Evolutionary conservation across 2,888 invertebrate genomes (phyloP).

Genomic region (Stenichneumon culpator): DNA sequence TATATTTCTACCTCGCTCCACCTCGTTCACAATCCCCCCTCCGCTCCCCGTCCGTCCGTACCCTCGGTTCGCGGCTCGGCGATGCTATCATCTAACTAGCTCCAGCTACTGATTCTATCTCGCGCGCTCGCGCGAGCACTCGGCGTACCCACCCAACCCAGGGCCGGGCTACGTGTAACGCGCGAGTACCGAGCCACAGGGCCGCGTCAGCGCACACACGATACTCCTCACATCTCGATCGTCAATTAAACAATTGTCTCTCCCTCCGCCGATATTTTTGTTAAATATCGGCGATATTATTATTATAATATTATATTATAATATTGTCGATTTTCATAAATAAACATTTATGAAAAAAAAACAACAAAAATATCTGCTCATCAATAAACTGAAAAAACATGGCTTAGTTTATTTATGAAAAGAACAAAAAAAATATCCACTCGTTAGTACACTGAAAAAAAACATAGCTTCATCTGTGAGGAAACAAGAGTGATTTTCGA

Average conservation of each 20-base stretch:
- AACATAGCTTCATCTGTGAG: not conserved
- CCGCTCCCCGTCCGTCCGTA: slow-evolving; percentile 74
- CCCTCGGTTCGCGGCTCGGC: slow-evolving; percentile 84
- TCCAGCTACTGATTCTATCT: slow-evolving; percentile 87
- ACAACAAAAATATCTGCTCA: not conserved
- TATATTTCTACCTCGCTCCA: slow-evolving; percentile 44
- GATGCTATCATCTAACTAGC: slow-evolving; percentile 88
- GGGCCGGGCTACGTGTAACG: slow-evolving; percentile 43
- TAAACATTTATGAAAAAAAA: not conserved
- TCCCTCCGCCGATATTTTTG: too few relatives aligned
- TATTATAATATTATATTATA: too few relatives aligned
- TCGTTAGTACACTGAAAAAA: not conserved
- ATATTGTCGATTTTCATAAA: too few relatives aligned
- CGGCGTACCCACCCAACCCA: slow-evolving; percentile 43
- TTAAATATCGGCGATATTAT: too few relatives aligned
- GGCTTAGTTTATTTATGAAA: not conserved
- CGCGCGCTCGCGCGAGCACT: slow-evolving; percentile 67
- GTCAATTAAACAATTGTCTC: too few relatives aligned
- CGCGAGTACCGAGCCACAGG: slow-evolving; percentile 80
- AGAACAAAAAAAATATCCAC: not conserved
- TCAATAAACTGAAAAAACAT: not conserved
- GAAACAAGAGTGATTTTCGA: too few relatives aligned
- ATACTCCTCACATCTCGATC: slow-evolving; percentile 17
- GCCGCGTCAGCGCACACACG: slow-evolving; percentile 71
- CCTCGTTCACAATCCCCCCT: slow-evolving; percentile 72